Conservation (phyloP, 2,113 vertebrate species). For the Anser cygnoides region DNA sequence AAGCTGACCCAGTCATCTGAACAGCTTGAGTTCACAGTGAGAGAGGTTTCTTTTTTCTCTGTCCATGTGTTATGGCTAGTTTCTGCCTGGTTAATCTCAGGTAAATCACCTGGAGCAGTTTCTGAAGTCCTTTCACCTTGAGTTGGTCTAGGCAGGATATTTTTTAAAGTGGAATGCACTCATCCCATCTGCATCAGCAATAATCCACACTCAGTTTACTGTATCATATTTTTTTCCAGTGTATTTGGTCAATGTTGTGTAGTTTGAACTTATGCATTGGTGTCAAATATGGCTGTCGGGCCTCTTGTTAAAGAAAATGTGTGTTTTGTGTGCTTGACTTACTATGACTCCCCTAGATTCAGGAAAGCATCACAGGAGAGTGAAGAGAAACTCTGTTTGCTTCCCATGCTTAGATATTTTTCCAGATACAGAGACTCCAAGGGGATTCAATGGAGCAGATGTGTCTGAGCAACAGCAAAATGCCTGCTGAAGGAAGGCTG, state of each 20-base stretch:
- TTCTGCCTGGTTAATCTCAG: neutral
- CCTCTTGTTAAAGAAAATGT: neutral
- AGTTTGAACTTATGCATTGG: rapidly evolving
- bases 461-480: neutral
- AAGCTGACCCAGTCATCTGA: neutral
- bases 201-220: neutral
- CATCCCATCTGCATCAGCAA: neutral
- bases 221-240: rapidly evolving
- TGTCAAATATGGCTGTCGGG: neutral
- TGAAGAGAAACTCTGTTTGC: neutral
- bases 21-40: neutral
- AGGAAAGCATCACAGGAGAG: neutral
- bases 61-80: neutral
- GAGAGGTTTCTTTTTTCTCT: neutral
- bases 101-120: neutral
- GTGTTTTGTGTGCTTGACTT: neutral
- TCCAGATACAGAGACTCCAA: neutral
- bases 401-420: neutral
- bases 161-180: neutral
- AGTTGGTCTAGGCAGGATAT: neutral
- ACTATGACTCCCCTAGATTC: neutral
- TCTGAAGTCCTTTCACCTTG: neutral
- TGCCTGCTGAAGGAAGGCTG: neutral
- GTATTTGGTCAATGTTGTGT: neutral
- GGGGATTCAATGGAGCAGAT: neutral